These are phyloP conservation scores for Neoscelio sp. DNA, from an alignment of 2,888 invertebrate genomes.

Conservation along the genomic window DNA sequence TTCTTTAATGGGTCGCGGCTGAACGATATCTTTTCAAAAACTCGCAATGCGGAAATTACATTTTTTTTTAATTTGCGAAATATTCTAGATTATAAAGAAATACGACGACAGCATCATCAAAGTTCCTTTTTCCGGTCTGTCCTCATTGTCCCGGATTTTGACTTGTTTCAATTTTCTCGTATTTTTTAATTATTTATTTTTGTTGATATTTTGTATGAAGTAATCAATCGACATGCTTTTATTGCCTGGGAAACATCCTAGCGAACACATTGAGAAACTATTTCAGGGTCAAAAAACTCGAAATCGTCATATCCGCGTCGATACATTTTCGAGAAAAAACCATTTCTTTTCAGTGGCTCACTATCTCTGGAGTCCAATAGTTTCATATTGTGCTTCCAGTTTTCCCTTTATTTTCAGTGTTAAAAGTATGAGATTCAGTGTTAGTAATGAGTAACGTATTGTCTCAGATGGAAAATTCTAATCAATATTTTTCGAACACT, in stretches of 20 bases:
- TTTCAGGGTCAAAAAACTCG: slow-evolving; percentile 18
- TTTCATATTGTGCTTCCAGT: slow-evolving; percentile 16
- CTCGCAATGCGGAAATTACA: slow-evolving; percentile 29
- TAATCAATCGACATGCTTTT: slow-evolving; percentile 24
- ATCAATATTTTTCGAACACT: slow-evolving; percentile 19
- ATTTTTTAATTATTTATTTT: slow-evolving; percentile 10
- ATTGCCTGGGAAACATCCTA: slow-evolving; percentile 10
- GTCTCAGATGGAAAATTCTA: slow-evolving; percentile 16
- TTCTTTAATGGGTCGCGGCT: slow-evolving; percentile 41
- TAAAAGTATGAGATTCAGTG: no score
- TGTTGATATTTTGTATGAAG: slow-evolving; percentile 6
- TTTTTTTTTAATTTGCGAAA: slow-evolving; percentile 42
- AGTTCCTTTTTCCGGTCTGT: slow-evolving; percentile 24
- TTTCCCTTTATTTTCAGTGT: no score
- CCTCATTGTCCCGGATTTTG: slow-evolving; percentile 39
- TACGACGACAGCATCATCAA: slow-evolving; percentile 28
- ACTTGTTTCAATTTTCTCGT: slow-evolving; percentile 10
- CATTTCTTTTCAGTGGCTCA: slow-evolving; percentile 7
- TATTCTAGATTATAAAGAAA: slow-evolving; percentile 41
- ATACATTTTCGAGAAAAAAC: slow-evolving; percentile 6
- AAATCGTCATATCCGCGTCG: slow-evolving; percentile 15
- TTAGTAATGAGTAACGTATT: slow-evolving; percentile 14
- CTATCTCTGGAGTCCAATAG: slow-evolving; percentile 3
- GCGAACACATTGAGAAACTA: not conserved
- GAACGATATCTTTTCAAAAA: slow-evolving; percentile 38